A percentile compares a stretch with the other conserved stretches of the same genome.
These are phyloP conservation scores for Pseudomyrmex cubaensis DNA, from an alignment of 1,140 invertebrate species.

Conservation along the genomic window DNA sequence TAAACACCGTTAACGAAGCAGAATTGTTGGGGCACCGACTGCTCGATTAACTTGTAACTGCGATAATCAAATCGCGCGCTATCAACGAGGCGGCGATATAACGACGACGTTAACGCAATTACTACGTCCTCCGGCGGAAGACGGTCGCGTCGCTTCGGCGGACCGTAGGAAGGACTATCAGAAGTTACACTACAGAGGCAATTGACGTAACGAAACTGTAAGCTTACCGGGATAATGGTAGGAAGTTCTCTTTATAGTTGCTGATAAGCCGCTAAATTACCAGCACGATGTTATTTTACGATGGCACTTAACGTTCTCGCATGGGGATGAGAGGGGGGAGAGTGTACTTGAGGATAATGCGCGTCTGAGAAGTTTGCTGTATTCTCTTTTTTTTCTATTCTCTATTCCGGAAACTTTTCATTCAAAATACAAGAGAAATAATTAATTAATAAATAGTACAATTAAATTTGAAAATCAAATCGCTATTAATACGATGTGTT, in stretches of 20 bases:
- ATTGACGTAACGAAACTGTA: conserved; percentile 54
- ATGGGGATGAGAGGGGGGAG: too few species aligned
- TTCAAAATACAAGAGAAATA: too few species aligned
- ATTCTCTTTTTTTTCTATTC: not conserved
- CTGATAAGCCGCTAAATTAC: conserved; percentile 60
- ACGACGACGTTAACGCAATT: conserved; percentile 52
- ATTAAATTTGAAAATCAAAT: too few species aligned
- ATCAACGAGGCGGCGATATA: conserved; percentile 49
- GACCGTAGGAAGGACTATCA: conserved; percentile 36
- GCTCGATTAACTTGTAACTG: conserved; percentile 53
- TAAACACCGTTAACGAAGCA: conserved; percentile 23
- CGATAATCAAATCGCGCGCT: conserved; percentile 52
- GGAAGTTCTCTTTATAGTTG: conserved; percentile 48
- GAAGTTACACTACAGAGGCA: conserved; percentile 41
- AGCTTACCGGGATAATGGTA: conserved; percentile 43
- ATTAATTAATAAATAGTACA: too few species aligned
- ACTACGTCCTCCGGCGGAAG: conserved; percentile 31
- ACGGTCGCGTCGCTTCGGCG: not conserved
- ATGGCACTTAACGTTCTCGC: conserved; percentile 10
- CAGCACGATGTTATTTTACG: conserved; percentile 32
- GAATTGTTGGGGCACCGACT: conserved; percentile 26
- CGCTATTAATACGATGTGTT: too few species aligned
- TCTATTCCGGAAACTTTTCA: too few species aligned
- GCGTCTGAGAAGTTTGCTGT: not conserved
- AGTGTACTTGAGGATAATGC: conserved; percentile 44